These are phyloP conservation scores for Phrixothrix hirtus DNA, from an alignment of 2,888 invertebrate species.

Conservation along the genomic window DNA sequence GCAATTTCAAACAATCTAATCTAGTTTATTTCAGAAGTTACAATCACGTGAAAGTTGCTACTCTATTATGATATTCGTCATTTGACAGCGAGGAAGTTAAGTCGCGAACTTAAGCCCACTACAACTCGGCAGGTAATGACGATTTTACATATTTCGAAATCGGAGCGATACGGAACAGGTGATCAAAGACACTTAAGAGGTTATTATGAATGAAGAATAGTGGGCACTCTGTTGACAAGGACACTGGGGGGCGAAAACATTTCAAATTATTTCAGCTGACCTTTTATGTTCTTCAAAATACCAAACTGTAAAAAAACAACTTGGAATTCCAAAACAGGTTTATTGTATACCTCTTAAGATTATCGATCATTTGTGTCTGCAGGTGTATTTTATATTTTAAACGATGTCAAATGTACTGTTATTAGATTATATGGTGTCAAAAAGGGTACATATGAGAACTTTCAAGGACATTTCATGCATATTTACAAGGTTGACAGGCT, in stretches of 20 bases:
- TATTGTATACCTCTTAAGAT: background rate
- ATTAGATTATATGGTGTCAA: too few species aligned
- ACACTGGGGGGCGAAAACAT: background rate
- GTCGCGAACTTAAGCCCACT: too few species aligned
- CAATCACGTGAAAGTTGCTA: constrained; percentile 17
- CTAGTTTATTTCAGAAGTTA: constrained; percentile 10
- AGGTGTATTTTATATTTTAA: background rate
- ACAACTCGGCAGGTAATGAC: background rate
- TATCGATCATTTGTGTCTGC: background rate
- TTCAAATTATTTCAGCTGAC: background rate
- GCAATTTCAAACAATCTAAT: constrained; percentile 18
- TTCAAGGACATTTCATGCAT: background rate
- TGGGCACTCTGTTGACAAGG: background rate
- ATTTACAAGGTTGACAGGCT: too few species aligned
- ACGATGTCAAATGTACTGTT: background rate
- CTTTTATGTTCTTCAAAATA: background rate
- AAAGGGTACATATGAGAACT: too few species aligned
- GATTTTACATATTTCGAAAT: constrained; percentile 15
- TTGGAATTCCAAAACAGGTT: background rate
- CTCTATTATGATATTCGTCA: constrained; percentile 9
- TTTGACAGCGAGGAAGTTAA: too few species aligned
- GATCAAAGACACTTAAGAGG: constrained; percentile 4
- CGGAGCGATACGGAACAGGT: constrained; percentile 2
- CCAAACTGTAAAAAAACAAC: background rate
- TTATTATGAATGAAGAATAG: constrained; percentile 15